Percentiles rank a stretch among this genome's conserved stretches.
Conservation (phyloP, 1,140 invertebrate species). For the Varroa destructor region DNA sequence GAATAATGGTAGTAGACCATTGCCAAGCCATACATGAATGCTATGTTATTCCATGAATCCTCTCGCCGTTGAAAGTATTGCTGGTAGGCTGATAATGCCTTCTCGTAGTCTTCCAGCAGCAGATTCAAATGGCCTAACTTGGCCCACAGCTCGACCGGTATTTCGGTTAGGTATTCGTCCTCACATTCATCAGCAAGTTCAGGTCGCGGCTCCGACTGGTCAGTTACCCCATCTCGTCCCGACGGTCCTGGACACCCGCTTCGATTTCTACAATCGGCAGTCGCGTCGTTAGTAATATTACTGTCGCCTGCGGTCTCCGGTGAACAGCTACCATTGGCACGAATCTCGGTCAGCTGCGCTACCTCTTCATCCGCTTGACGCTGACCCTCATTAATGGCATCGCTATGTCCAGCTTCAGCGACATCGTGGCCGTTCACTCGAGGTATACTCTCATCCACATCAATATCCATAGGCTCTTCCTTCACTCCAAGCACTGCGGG, state of each 20-base stretch:
- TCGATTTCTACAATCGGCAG: no score
- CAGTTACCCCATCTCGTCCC: no score
- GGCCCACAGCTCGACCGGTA: constrained; percentile 28
- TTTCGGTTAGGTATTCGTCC: background rate
- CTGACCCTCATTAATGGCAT: background rate
- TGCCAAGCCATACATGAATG: constrained; percentile 81
- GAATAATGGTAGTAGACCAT: constrained; percentile 91
- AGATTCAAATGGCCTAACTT: constrained; percentile 86
- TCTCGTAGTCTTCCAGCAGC: constrained; percentile 71
- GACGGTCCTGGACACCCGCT: no score
- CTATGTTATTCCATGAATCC: constrained; percentile 76
- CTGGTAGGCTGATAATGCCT: constrained; percentile 88
- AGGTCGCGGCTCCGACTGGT: no score
- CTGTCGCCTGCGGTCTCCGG: background rate
- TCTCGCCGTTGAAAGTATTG: constrained; percentile 55
- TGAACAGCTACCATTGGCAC: background rate
- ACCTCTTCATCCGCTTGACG: constrained; percentile 9
- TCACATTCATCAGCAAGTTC: no score
- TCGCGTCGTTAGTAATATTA: no score
- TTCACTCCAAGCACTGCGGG: background rate
- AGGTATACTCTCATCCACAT: background rate
- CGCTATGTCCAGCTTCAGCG: background rate
- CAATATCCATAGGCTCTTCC: constrained; percentile 23
- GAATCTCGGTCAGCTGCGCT: background rate
- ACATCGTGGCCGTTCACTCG: no score